These are phyloP conservation scores for Rhegmatorhina hoffmannsi DNA, from an alignment of 2,113 vertebrate genomes.

Conservation along the genomic window DNA sequence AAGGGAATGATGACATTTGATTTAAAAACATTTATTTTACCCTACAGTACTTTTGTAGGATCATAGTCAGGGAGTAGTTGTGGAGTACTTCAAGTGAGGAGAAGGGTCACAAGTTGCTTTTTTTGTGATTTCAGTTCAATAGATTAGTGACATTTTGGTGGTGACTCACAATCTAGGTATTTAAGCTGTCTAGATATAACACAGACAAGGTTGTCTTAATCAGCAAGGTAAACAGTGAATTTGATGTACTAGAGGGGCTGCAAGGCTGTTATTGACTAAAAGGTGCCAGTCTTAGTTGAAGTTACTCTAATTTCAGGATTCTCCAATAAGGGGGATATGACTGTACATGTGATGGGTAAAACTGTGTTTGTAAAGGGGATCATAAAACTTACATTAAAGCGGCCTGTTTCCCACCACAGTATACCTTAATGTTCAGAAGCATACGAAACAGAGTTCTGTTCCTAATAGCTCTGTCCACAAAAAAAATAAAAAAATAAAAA, in stretches of 20 bases:
- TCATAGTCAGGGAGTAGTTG: not conserved
- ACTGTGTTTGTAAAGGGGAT: not conserved
- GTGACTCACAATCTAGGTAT: not conserved
- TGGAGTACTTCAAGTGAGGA: not conserved
- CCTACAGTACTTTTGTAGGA: not conserved
- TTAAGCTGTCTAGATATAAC: not conserved
- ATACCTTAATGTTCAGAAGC: not conserved
- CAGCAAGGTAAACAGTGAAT: not conserved
- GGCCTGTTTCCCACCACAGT: not conserved
- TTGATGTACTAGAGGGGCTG: accelerated
- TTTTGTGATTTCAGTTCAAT: not conserved
- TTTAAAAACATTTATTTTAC: not conserved
- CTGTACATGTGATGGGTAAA: not conserved
- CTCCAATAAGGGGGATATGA: not conserved
- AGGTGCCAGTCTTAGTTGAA: not conserved
- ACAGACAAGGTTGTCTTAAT: not conserved
- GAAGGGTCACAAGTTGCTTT: not conserved
- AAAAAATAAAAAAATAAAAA: not conserved
- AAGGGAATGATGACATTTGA: accelerated
- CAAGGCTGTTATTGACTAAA: not conserved
- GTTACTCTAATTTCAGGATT: not conserved
- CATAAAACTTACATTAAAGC: not conserved
- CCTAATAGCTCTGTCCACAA: not conserved
- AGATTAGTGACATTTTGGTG: not conserved
- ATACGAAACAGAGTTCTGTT: accelerated